These are phyloP conservation scores for Tetraodon nigroviridis DNA, from an alignment of 2,113 vertebrate species.

Conservation along the genomic window DNA sequence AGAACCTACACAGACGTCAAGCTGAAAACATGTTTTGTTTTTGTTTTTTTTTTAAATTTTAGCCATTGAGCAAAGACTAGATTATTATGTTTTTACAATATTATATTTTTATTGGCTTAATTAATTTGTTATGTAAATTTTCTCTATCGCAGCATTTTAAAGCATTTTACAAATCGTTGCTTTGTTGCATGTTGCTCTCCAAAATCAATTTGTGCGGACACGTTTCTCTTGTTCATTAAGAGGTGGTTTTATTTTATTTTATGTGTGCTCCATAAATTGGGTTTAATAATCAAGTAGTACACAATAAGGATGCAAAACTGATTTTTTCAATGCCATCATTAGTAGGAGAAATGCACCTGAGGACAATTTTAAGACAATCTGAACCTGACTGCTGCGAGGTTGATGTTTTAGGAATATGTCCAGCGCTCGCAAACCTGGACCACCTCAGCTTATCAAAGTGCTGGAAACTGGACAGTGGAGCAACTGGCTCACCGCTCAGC, in stretches of 20 bases:
- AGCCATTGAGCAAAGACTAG: no score
- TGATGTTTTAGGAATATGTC: no score
- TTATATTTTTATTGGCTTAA: constrained; percentile 3
- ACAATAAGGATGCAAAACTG: constrained; percentile 6
- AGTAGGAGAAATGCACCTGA: not conserved
- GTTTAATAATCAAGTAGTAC: constrained; percentile 11
- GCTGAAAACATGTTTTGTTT: no score
- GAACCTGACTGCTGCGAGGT: no score
- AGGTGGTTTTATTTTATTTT: not conserved
- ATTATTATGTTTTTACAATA: not conserved
- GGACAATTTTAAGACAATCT: not conserved
- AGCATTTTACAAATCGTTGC: not conserved
- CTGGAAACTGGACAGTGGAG: not conserved
- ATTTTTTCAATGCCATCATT: not conserved
- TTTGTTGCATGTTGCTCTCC: not conserved
- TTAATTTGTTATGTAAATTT: not conserved
- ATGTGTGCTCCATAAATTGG: constrained; percentile 9
- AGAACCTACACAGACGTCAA: no score
- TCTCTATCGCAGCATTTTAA: not conserved
- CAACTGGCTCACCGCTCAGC: constrained; percentile 26
- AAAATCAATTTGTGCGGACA: constrained; percentile 1
- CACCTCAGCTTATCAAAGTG: constrained; percentile 9
- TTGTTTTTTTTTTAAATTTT: not conserved
- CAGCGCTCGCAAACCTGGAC: constrained; percentile 9
- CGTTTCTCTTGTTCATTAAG: constrained; percentile 1